A percentile compares a stretch with the other conserved stretches of the same genome.
phyloP scores from a whole-genome alignment of 2,888 invertebrate genomes.

The Tachina grossa region DNA sequence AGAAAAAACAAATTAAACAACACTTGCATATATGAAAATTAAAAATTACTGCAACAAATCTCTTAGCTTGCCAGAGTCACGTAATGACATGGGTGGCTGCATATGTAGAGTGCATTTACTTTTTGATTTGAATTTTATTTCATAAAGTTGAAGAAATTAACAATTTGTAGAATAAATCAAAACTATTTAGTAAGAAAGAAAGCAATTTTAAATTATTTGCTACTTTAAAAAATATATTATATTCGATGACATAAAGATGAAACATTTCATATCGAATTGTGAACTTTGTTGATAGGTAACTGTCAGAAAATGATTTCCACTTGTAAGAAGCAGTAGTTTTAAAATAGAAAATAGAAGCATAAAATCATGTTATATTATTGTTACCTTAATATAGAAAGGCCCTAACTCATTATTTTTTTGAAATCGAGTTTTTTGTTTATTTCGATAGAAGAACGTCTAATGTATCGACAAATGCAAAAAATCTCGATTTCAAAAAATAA shows the following conservation, averaged over 20 bases:
- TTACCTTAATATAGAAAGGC: too few species aligned
- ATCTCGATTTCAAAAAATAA: too few species aligned
- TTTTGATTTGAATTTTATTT: conserved; percentile 51
- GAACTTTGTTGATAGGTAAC: too few species aligned
- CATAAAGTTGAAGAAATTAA: conserved; percentile 46
- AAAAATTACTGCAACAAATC: conserved; percentile 45
- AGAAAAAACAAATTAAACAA: conserved; percentile 45
- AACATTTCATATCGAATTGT: conserved; percentile 6
- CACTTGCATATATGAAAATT: conserved; percentile 37
- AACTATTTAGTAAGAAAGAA: conserved; percentile 2
- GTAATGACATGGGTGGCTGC: conserved; percentile 66
- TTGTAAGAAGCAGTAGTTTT: too few species aligned
- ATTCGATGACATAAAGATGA: not conserved
- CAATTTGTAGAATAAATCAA: conserved; percentile 34
- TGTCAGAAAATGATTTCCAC: too few species aligned
- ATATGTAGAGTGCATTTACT: conserved; percentile 67
- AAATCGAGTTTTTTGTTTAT: too few species aligned
- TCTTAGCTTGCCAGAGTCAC: conserved; percentile 60
- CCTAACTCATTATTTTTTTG: too few species aligned
- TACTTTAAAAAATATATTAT: not conserved
- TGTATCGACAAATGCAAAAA: too few species aligned
- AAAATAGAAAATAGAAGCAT: too few species aligned
- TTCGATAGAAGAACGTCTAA: too few species aligned
- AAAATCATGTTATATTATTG: too few species aligned
- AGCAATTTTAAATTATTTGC: not conserved